Percentiles rank a stretch among this genome's conserved stretches.
These are phyloP conservation scores for Sarcoramphus papa DNA, from an alignment of 2,797 vertebrate species.

Conservation along the genomic window DNA sequence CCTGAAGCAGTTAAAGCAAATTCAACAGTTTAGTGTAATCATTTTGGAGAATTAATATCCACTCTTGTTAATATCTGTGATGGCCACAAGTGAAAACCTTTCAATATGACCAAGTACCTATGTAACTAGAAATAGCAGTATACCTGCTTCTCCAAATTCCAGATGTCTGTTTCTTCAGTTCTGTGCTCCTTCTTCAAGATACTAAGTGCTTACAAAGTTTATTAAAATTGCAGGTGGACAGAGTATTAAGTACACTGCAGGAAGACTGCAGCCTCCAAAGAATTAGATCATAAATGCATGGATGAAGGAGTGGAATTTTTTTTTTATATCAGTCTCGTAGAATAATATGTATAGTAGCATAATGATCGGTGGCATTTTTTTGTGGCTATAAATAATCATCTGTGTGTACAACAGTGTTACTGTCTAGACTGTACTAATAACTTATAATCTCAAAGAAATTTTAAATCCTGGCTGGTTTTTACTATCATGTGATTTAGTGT, in stretches of 20 bases:
- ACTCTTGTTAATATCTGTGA: not conserved
- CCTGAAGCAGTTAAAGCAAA: not conserved
- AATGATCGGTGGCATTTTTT: not conserved
- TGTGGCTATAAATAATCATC: not conserved
- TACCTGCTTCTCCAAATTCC: not conserved
- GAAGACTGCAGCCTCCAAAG: not conserved
- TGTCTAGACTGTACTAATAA: not conserved
- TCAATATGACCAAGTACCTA: rapidly evolving
- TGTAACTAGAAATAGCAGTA: not conserved
- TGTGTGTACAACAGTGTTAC: not conserved
- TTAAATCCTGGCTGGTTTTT: not conserved
- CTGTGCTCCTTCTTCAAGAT: not conserved
- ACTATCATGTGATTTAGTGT: not conserved
- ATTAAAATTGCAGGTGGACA: not conserved
- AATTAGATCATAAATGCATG: not conserved
- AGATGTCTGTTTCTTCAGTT: not conserved
- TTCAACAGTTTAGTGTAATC: not conserved
- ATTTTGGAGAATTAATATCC: not conserved
- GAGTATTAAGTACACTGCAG: not conserved
- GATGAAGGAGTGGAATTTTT: not conserved
- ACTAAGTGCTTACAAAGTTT: not conserved
- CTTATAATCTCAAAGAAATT: not conserved
- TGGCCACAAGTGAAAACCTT: not conserved
- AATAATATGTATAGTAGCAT: not conserved
- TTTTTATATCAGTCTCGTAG: not conserved